A percentile compares a stretch with the other conserved stretches of the same genome.
phyloP scores from a whole-genome alignment of 1,140 invertebrate species.

The Scaptomyza montana region DNA sequence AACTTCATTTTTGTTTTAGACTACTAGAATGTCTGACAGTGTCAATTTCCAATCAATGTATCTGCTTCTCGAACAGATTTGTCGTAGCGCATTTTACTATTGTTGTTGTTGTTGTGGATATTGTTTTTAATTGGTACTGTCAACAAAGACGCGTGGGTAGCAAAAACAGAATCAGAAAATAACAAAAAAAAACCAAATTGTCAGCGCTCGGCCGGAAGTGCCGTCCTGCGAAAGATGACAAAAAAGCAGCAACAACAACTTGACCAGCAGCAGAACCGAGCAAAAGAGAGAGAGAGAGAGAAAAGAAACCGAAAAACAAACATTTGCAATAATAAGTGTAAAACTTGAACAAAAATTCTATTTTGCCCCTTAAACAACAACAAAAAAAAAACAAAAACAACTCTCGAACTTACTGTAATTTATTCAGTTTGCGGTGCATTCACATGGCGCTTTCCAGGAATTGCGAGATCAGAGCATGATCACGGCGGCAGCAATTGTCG shows the following conservation, averaged over 20 bases:
- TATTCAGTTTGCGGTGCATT: constrained; percentile 83
- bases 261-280: too few species aligned
- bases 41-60: background rate
- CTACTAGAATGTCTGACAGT: too few species aligned
- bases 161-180: constrained; percentile 26
- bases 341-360: constrained; percentile 19
- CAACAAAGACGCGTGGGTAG: constrained; percentile 40
- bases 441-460: constrained; percentile 86
- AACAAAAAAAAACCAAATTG: constrained; percentile 36
- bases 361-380: constrained; percentile 27
- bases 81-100: background rate
- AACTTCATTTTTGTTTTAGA: too few species aligned
- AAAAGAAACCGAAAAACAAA: background rate
- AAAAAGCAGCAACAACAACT: too few species aligned
- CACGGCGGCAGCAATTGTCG: constrained; percentile 88
- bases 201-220: constrained; percentile 46
- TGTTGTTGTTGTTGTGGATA: constrained; percentile 11
- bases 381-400: constrained; percentile 47
- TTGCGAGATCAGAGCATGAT: constrained; percentile 92
- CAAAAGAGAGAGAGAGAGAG: background rate
- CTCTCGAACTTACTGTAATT: constrained; percentile 72
- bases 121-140: constrained; percentile 24
- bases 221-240: constrained; percentile 9
- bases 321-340: constrained; percentile 21
- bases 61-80: background rate